These are phyloP conservation scores for Aythya baeri DNA, from an alignment of 2,113 vertebrate species.

Conservation along the genomic window DNA sequence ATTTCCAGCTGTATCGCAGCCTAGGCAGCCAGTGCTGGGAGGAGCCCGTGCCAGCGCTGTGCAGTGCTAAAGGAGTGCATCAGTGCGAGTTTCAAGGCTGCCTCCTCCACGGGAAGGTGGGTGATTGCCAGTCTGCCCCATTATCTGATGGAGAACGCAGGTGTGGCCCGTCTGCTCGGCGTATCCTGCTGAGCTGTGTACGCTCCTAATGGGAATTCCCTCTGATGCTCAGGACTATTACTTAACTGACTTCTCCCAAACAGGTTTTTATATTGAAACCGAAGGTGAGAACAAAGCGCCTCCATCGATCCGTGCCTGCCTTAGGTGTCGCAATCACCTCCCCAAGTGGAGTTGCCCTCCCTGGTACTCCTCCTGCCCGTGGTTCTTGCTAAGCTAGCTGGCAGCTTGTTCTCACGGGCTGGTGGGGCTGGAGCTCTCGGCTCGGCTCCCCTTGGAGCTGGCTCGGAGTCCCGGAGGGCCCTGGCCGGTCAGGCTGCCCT, in stretches of 20 bases:
- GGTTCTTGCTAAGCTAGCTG: not conserved
- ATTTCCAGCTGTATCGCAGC: not conserved
- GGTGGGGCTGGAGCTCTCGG: not conserved
- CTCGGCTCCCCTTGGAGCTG: not conserved
- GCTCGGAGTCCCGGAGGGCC: not conserved
- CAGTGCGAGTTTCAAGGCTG: not conserved
- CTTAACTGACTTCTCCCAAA: not conserved
- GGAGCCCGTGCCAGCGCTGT: not conserved
- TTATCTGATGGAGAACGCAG: not conserved
- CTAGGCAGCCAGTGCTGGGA: not conserved
- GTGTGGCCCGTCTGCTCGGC: not conserved
- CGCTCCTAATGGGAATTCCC: not conserved
- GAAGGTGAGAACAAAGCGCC: not conserved
- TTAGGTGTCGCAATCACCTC: not conserved
- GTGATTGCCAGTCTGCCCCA: not conserved
- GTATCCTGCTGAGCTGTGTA: not conserved
- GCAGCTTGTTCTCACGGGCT: not conserved
- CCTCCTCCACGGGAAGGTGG: not conserved
- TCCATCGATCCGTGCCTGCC: not conserved
- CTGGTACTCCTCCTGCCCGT: not conserved
- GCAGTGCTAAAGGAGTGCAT: not conserved
- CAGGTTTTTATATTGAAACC: not conserved
- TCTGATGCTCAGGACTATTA: not conserved
- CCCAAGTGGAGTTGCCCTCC: not conserved
- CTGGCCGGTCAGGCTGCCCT: not conserved